A percentile compares a stretch with the other conserved stretches of the same genome.
Conservation (phyloP, 2,113 vertebrate species). For the Notothenia rossii region DNA sequence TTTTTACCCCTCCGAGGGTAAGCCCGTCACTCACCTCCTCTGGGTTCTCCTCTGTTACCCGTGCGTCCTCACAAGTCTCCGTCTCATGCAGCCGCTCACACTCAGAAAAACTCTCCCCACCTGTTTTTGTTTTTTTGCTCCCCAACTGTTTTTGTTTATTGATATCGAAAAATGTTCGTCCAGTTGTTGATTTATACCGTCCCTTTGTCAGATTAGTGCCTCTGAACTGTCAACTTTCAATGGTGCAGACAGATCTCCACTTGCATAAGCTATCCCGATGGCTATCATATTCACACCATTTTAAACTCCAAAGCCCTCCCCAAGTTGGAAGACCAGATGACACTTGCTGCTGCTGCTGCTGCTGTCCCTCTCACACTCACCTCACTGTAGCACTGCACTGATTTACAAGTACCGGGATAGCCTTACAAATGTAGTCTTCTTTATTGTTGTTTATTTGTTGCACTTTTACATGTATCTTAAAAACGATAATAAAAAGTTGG, state of each 20-base stretch:
- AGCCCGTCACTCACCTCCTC: slow-evolving; percentile 70
- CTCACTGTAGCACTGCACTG: slow-evolving; percentile 7
- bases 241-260: slow-evolving; percentile 68
- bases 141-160: slow-evolving; percentile 3
- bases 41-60: slow-evolving; percentile 57
- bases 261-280: slow-evolving; percentile 68
- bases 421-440: not conserved
- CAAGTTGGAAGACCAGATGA: slow-evolving; percentile 78
- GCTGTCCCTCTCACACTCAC: slow-evolving; percentile 68
- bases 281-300: slow-evolving; percentile 83
- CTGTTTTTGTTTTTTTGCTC: not conserved
- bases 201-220: slow-evolving; percentile 66
- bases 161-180: slow-evolving; percentile 22
- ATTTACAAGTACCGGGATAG: slow-evolving; percentile 41
- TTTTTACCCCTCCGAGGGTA: slow-evolving; percentile 72
- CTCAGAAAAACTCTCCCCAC: slow-evolving; percentile 43
- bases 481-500: no score
- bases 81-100: slow-evolving; percentile 57
- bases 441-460: no score
- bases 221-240: slow-evolving; percentile 67
- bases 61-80: slow-evolving; percentile 51
- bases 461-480: no score
- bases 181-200: slow-evolving; percentile 55
- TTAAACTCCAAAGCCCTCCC: slow-evolving; percentile 84
- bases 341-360: slow-evolving; percentile 66